Percentiles rank a stretch among this genome's conserved stretches.
These are phyloP conservation scores for Hemitrygon akajei DNA, from an alignment of 2,797 vertebrate genomes.

Conservation along the genomic window DNA sequence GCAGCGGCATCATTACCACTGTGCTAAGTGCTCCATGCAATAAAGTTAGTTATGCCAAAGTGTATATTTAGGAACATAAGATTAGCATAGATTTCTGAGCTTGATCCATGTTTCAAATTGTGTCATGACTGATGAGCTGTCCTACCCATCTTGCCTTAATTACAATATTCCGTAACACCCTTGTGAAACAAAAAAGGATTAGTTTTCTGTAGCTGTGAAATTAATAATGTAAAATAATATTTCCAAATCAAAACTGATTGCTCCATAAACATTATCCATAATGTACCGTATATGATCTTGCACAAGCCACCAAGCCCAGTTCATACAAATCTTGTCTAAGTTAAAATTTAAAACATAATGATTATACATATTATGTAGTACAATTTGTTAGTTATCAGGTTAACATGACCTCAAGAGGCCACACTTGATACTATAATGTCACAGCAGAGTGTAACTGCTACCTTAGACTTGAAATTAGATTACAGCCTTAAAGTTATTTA, in stretches of 20 bases:
- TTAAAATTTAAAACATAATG: neutral
- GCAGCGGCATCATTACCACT: neutral
- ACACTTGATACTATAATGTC: neutral
- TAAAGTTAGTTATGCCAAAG: neutral
- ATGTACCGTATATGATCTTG: neutral
- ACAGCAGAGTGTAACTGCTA: neutral
- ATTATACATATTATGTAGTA: neutral
- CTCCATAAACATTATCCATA: neutral
- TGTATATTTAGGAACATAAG: neutral
- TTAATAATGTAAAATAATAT: neutral
- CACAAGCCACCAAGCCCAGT: neutral
- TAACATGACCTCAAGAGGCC: neutral
- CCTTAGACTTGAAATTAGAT: slow-evolving; percentile 6
- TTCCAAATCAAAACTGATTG: neutral
- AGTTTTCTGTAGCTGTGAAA: neutral
- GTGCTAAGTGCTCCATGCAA: neutral
- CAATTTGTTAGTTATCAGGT: neutral
- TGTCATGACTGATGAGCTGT: neutral
- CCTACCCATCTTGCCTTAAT: too few species aligned
- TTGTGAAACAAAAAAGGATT: neutral
- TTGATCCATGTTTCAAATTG: neutral
- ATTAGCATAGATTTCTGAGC: neutral
- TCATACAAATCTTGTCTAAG: neutral
- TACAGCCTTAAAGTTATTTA: neutral
- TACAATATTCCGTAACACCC: neutral